Evolutionary conservation across 30 jellyfish, hydroid and myxozoan genomes (phyloP).

Genomic region (Clytia hemisphaerica): DNA sequence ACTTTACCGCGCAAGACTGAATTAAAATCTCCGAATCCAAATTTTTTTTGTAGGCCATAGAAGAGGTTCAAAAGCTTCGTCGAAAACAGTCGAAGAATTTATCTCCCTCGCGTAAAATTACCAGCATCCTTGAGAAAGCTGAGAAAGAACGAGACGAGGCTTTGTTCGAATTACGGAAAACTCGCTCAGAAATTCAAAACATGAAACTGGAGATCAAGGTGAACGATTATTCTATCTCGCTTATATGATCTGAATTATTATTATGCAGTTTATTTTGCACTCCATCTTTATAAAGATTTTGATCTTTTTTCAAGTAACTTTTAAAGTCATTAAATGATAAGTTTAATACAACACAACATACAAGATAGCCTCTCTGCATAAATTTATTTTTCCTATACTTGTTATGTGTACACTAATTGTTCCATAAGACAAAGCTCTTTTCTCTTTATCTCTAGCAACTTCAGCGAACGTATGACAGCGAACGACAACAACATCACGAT

Average conservation of each 20-base stretch:
- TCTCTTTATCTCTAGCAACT: too few species aligned
- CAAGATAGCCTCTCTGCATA: too few species aligned
- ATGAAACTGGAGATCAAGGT: constrained; percentile 64
- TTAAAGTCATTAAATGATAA: neutral
- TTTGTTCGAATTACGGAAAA: constrained; percentile 46
- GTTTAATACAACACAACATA: neutral
- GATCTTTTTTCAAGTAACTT: neutral
- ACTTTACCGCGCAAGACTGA: too few species aligned
- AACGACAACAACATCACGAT: neutral
- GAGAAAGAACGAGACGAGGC: constrained; percentile 95
- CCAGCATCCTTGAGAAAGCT: constrained; percentile 73
- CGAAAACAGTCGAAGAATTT: constrained; percentile 62
- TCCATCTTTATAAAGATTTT: neutral
- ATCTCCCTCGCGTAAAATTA: constrained; percentile 57
- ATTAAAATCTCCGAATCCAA: too few species aligned
- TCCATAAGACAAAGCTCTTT: too few species aligned
- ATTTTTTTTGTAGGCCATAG: constrained; percentile 50
- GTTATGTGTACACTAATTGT: too few species aligned
- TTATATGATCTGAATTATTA: neutral
- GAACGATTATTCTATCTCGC: neutral
- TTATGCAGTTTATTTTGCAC: neutral
- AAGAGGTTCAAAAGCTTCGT: constrained; percentile 78
- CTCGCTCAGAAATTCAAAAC: constrained; percentile 54
- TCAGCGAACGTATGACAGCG: constrained; percentile 4
- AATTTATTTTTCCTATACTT: too few species aligned